Evolutionary conservation across 1,140 invertebrate genomes (phyloP).

Genomic region (Cydia strobilella): DNA sequence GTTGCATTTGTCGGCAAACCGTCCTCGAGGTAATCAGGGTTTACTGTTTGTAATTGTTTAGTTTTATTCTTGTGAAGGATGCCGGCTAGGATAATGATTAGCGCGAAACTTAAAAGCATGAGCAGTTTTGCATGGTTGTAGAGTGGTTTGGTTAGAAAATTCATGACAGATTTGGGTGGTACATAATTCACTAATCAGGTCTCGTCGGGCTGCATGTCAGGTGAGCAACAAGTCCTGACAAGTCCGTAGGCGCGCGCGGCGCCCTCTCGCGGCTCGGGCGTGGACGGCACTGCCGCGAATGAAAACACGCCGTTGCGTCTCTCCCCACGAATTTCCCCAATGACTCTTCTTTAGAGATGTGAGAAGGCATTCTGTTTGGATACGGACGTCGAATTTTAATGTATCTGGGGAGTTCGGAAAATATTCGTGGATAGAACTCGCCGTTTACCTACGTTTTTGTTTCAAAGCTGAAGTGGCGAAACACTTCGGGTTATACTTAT

Average conservation of each 20-base stretch:
- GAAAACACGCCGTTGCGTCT: slow-evolving; percentile 71
- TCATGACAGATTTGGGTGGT: slow-evolving; percentile 59
- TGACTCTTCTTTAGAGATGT: slow-evolving; percentile 72
- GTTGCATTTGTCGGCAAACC: slow-evolving; percentile 67
- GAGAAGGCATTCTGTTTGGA: slow-evolving; percentile 56
- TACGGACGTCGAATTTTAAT: slow-evolving; percentile 38
- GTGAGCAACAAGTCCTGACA: slow-evolving; percentile 72
- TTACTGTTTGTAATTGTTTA: slow-evolving; percentile 49
- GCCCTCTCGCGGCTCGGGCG: slow-evolving; percentile 73
- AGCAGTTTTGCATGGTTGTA: slow-evolving; percentile 68
- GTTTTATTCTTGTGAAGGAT: slow-evolving; percentile 55
- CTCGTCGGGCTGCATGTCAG: slow-evolving; percentile 48
- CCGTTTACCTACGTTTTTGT: too few relatives aligned
- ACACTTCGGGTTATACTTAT: too few relatives aligned
- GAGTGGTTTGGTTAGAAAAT: slow-evolving; percentile 65
- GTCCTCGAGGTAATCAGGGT: slow-evolving; percentile 48
- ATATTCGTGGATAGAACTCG: too few relatives aligned
- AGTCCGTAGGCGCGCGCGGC: slow-evolving; percentile 66
- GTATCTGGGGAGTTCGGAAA: background rate
- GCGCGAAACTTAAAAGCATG: slow-evolving; percentile 61
- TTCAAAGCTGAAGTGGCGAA: too few relatives aligned
- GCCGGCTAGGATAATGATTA: slow-evolving; percentile 56
- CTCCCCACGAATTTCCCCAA: slow-evolving; percentile 74
- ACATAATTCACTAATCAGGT: slow-evolving; percentile 48
- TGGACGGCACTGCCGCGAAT: slow-evolving; percentile 68